A percentile compares a stretch with the other conserved stretches of the same genome.
These are phyloP conservation scores for Betta splendens DNA, from an alignment of 2,797 vertebrate species.

Conservation along the genomic window DNA sequence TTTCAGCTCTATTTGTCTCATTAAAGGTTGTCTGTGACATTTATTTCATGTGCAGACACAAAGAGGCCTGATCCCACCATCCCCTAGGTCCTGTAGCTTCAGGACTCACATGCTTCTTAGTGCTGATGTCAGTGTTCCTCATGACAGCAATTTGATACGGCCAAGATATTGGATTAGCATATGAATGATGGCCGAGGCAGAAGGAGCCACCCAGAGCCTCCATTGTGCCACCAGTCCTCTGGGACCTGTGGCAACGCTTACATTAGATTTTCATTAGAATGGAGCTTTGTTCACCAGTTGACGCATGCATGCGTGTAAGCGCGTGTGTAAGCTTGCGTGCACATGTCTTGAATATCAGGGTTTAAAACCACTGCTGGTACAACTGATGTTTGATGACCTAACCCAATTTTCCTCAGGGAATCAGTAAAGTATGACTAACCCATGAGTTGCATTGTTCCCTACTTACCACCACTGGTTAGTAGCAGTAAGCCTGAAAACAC, in stretches of 20 bases:
- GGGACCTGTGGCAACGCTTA: conserved; percentile 52
- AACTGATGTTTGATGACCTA: no score
- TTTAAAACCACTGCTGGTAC: no score
- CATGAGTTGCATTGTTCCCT: no score
- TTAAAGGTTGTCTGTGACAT: conserved; percentile 44
- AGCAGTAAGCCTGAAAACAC: no score
- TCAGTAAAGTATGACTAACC: no score
- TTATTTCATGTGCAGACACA: conserved; percentile 37
- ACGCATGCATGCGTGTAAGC: conserved; percentile 29
- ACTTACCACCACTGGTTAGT: no score
- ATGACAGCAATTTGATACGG: conserved; percentile 53
- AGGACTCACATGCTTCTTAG: conserved; percentile 19
- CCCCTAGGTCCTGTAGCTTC: conserved; percentile 4
- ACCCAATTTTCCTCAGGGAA: no score
- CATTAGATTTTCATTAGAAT: conserved; percentile 68
- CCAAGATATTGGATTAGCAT: conserved; percentile 56
- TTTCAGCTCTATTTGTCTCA: conserved; percentile 36
- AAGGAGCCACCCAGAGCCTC: conserved; percentile 21
- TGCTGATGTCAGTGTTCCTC: conserved; percentile 50
- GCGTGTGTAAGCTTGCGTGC: neutral
- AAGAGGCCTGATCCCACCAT: conserved; percentile 9
- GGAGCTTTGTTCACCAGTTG: conserved; percentile 36
- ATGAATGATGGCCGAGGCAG: conserved; percentile 49
- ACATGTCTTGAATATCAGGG: no score
- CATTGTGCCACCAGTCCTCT: conserved; percentile 51